Percentiles rank a stretch among this genome's conserved stretches.
These are phyloP conservation scores for Rhagoletis zephyria DNA, from an alignment of 1,140 invertebrate species.

Conservation along the genomic window DNA sequence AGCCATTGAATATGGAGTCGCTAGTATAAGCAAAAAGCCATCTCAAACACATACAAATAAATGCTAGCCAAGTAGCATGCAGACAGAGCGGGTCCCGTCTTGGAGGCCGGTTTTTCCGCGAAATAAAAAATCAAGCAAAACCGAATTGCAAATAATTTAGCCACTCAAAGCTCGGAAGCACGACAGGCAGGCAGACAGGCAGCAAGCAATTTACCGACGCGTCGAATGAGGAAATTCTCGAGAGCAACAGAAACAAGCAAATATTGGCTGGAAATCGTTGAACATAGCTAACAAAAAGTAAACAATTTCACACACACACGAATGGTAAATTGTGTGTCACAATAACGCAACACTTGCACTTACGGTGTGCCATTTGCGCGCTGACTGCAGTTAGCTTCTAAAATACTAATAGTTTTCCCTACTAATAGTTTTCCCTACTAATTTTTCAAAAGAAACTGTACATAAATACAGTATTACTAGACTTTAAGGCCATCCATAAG, in stretches of 20 bases:
- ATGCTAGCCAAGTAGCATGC: neutral
- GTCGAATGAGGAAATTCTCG: conserved; percentile 30
- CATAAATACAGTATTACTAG: neutral
- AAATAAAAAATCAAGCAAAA: conserved; percentile 1
- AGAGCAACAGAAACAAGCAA: conserved; percentile 25
- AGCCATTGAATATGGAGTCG: conserved; percentile 24
- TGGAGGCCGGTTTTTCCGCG: conserved; percentile 1
- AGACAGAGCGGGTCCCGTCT: neutral
- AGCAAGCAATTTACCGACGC: neutral
- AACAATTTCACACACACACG: neutral
- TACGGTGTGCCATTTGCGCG: neutral
- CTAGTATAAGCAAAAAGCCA: no score
- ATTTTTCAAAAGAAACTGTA: conserved; percentile 18
- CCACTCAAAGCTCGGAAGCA: conserved; percentile 32
- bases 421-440: conserved; percentile 1
- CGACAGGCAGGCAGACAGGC: neutral
- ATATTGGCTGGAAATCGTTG: conserved; percentile 16
- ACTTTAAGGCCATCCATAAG: no score
- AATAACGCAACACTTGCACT: conserved; percentile 41
- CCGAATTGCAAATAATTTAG: conserved; percentile 7
- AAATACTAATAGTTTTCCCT: neutral
- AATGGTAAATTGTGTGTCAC: neutral
- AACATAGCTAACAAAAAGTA: neutral
- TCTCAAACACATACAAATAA: neutral
- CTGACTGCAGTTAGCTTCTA: neutral